A percentile compares a stretch with the other conserved stretches of the same genome.
Conservation (phyloP, 2,797 vertebrate genomes). For the Enteromius trimaculatus region DNA sequence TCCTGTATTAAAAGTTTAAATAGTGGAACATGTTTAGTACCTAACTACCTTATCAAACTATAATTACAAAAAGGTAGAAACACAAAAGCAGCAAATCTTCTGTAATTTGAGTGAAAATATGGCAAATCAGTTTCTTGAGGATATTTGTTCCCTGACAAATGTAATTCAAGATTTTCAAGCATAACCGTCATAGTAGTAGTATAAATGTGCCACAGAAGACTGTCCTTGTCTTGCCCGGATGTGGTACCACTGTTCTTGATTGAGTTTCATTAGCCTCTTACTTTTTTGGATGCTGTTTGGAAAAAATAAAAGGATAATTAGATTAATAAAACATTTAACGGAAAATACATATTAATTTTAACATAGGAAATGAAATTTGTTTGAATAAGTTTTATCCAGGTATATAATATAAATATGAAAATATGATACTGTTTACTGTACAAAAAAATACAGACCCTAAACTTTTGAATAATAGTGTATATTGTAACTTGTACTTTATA, state of each 20-base stretch:
- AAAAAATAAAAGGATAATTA: conserved; percentile 38
- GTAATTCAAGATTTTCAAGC: conserved; percentile 27
- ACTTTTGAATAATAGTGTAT: too few species aligned
- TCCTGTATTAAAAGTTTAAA: neutral
- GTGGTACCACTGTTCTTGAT: conserved; percentile 21
- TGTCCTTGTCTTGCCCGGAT: neutral
- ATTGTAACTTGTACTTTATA: too few species aligned
- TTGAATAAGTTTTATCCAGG: neutral
- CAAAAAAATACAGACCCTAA: too few species aligned
- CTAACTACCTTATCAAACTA: conserved; percentile 7
- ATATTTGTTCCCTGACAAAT: conserved; percentile 41
- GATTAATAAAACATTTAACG: neutral
- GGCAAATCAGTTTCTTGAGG: conserved; percentile 5
- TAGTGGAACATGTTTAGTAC: neutral
- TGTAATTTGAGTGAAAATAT: conserved; percentile 5
- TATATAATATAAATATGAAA: neutral
- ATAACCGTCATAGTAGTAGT: conserved; percentile 1
- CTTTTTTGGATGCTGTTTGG: conserved; percentile 71
- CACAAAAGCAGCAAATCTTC: conserved; percentile 25
- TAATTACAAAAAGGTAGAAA: neutral
- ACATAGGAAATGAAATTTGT: neutral
- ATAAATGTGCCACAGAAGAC: conserved; percentile 17
- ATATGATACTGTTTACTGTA: neutral
- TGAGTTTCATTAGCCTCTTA: conserved; percentile 52
- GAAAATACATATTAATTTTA: neutral